Evolutionary conservation across 2,113 vertebrate genomes (phyloP).

Genomic region (Vireo altiloquus): DNA sequence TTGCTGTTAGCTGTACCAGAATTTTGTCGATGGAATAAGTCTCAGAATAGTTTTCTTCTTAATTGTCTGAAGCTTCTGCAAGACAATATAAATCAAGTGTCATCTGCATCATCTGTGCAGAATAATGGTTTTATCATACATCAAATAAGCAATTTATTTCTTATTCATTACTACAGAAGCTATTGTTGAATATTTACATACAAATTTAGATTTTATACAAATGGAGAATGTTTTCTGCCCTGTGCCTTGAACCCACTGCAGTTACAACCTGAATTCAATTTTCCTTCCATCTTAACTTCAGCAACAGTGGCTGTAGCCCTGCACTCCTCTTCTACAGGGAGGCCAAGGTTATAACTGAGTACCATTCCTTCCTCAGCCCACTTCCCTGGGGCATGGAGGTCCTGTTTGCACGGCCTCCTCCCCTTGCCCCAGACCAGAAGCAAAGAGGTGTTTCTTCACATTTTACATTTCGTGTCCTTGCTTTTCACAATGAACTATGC

Average conservation of each 20-base stretch:
- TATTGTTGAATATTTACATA: slow-evolving; percentile 25
- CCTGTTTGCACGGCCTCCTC: fast-evolving
- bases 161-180: slow-evolving; percentile 13
- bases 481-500: neutral
- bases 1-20: slow-evolving; percentile 62
- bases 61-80: slow-evolving; percentile 48
- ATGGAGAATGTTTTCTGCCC: neutral
- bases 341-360: neutral
- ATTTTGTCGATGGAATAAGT: slow-evolving; percentile 40
- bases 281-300: neutral
- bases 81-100: slow-evolving; percentile 48
- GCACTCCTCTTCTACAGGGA: neutral
- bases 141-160: slow-evolving; percentile 20
- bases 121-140: slow-evolving; percentile 36
- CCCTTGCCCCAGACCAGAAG: neutral
- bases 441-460: neutral
- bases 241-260: neutral
- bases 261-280: neutral
- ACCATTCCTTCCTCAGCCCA: neutral
- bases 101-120: slow-evolving; percentile 32
- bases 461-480: neutral
- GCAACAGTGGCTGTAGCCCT: fast-evolving
- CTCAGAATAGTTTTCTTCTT: slow-evolving; percentile 34
- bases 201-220: slow-evolving; percentile 25
- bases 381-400: fast-evolving